Conservation (phyloP, 1,140 invertebrate species). For the Hyposmocoma kahamanoa region DNA sequence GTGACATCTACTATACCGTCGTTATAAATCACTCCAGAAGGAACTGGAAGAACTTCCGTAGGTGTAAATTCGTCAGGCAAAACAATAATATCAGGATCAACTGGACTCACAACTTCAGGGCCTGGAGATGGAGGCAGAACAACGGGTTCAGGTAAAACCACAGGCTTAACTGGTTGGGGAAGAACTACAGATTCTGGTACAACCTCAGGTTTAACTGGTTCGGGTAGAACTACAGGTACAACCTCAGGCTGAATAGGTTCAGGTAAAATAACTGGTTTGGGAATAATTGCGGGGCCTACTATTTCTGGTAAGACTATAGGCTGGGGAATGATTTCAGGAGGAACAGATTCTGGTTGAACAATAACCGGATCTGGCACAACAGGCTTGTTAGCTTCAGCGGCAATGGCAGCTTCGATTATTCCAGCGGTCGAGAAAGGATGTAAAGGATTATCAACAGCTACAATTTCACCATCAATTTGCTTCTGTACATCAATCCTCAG, state of each 20-base stretch:
- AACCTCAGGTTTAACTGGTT: slow-evolving; percentile 8
- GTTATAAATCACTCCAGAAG: slow-evolving; percentile 37
- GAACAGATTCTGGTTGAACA: not conserved
- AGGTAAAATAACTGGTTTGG: slow-evolving; percentile 14
- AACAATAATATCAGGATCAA: not conserved
- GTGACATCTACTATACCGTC: slow-evolving; percentile 40
- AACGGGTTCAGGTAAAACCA: not conserved
- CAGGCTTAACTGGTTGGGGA: not conserved
- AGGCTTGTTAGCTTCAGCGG: slow-evolving; percentile 14
- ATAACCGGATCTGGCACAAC: slow-evolving; percentile 1
- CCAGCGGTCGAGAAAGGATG: slow-evolving; percentile 32
- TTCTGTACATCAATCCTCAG: slow-evolving; percentile 34
- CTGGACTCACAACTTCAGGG: not conserved
- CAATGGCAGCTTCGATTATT: slow-evolving; percentile 30
- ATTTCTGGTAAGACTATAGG: slow-evolving; percentile 10
- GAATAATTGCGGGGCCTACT: slow-evolving; percentile 9
- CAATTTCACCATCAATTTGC: slow-evolving; percentile 24
- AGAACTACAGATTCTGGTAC: slow-evolving; percentile 10
- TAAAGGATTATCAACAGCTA: slow-evolving; percentile 21
- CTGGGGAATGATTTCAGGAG: slow-evolving; percentile 12
- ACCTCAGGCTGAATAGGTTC: slow-evolving; percentile 12
- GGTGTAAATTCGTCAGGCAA: not conserved
- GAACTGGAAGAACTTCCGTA: no score
- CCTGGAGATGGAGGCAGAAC: not conserved
- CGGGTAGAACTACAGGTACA: slow-evolving; percentile 7